These are phyloP conservation scores for Zaprionus bogoriensis DNA, from an alignment of 2,888 invertebrate species.

Conservation along the genomic window DNA sequence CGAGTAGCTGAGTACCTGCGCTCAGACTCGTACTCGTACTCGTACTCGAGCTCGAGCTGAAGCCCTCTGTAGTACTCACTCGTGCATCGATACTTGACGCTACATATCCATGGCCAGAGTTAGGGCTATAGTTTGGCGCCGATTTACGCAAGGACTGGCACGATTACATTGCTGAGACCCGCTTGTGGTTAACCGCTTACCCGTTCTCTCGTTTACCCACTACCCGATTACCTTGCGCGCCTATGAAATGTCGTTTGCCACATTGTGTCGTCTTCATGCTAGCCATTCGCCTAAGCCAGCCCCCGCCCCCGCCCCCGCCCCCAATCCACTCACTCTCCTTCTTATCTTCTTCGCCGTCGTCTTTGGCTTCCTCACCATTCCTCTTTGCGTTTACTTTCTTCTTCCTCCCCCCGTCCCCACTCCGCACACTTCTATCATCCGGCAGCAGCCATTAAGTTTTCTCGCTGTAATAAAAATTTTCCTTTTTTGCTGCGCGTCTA, in stretches of 20 bases:
- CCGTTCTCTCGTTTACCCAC: neutral
- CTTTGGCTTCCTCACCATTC: conserved; percentile 27
- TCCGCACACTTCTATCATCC: conserved; percentile 38
- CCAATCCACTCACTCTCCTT: neutral
- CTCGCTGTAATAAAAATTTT: conserved; percentile 81
- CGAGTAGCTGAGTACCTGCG: neutral
- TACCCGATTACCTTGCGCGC: conserved; percentile 25
- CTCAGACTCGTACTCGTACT: neutral
- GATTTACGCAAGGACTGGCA: neutral
- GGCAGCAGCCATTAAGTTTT: conserved; percentile 81
- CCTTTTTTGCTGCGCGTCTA: conserved; percentile 59
- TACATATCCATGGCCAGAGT: conserved; percentile 16
- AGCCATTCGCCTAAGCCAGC: too few relatives aligned
- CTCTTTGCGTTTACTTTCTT: conserved; percentile 12
- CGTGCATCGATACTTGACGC: neutral
- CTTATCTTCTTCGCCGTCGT: conserved; percentile 21
- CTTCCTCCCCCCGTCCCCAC: neutral
- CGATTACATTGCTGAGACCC: too few relatives aligned
- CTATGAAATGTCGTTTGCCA: conserved; percentile 40
- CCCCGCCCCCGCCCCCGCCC: neutral
- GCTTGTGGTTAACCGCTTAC: neutral
- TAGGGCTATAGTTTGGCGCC: conserved; percentile 32
- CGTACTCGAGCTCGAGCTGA: too few relatives aligned
- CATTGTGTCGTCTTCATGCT: conserved; percentile 21
- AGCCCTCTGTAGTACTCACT: neutral